Base-by-base conservation (phyloP, 2,113 vertebrate species). In the Oceanodroma tethys region DNA sequence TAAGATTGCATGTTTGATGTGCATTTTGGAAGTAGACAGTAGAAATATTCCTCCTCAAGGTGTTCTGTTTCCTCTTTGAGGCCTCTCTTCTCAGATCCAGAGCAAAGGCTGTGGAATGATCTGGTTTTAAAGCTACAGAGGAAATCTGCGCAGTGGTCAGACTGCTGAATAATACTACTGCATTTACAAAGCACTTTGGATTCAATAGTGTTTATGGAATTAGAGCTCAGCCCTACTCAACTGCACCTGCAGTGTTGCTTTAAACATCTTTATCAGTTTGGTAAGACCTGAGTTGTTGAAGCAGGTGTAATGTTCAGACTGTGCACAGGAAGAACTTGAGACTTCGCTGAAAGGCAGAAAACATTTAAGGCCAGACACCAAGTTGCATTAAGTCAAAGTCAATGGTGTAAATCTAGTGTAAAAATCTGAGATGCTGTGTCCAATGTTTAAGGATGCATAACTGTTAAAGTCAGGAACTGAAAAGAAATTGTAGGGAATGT, bases 1-100 rank as follows among this genome's bases (percentile, higher is more conserved):
- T 86, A 53, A 21, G 2, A 63, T 59, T 85, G n/a, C 43, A 7
- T 88, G 43, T 75, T 85, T 91, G 59, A 62, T 89, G 22, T 71
- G 13, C 85, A 40, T 56, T 90, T 92, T 56, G 53, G 84, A 90
- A 92, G 43, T 38, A 78, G 74, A 52, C 16, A 47, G 40, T 48
- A 55, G 65, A 85, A 88, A 45, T 82, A 15, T 15, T 95, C 30
- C 42, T 86, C 83, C 55, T 91, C 78, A 74, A 58, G 48, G 70
- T 81, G 52, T 48, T 86, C 88, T 89, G 30, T 83, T 80, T 86
- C 83, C 75, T 72, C 70, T 88, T 86, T 53, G 72, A 94, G 90
- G 67, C 52, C 81, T 91, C 74, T 90, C 66, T 94, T 92, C 86
- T 94, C 88, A 94, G 93, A 86, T 88, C 21, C 76, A 88, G 62